These are phyloP conservation scores for Leptinotarsa lineolata DNA, from an alignment of 1,140 invertebrate genomes.

Conservation along the genomic window DNA sequence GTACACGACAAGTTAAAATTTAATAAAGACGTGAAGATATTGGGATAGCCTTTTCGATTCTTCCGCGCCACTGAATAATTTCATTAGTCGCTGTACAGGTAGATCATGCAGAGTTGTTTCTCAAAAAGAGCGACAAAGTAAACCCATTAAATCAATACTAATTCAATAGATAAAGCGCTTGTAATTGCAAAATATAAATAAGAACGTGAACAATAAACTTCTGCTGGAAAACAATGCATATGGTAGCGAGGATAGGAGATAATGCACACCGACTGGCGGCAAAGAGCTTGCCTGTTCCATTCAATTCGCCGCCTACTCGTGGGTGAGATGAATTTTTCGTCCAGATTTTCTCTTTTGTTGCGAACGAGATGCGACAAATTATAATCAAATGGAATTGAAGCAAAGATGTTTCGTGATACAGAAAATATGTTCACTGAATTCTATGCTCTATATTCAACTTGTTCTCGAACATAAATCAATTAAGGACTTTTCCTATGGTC, in stretches of 20 bases:
- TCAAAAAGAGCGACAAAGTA: slow-evolving; percentile 35
- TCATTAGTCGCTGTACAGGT: neutral
- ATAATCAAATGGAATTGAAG: no score
- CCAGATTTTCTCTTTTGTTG: neutral
- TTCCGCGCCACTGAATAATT: neutral
- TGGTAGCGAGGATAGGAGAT: slow-evolving; percentile 24
- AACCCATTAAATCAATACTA: slow-evolving; percentile 42
- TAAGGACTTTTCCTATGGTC: no score
- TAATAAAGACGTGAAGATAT: no score
- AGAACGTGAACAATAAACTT: slow-evolving; percentile 41
- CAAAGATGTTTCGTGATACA: no score
- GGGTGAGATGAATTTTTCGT: slow-evolving; percentile 16
- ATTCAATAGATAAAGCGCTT: slow-evolving; percentile 39
- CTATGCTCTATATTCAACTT: no score
- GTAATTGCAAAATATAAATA: slow-evolving; percentile 43
- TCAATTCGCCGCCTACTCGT: slow-evolving; percentile 21
- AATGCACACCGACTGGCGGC: slow-evolving; percentile 9
- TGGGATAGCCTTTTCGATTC: no score
- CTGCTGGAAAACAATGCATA: slow-evolving; percentile 35
- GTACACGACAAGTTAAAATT: no score
- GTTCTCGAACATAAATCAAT: no score
- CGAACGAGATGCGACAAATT: neutral
- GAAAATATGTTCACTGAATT: no score
- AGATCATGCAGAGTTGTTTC: slow-evolving; percentile 17
- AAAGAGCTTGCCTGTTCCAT: slow-evolving; percentile 17